phyloP scores from a whole-genome alignment of 2,888 invertebrate genomes.

The Helobdella robusta region DNA sequence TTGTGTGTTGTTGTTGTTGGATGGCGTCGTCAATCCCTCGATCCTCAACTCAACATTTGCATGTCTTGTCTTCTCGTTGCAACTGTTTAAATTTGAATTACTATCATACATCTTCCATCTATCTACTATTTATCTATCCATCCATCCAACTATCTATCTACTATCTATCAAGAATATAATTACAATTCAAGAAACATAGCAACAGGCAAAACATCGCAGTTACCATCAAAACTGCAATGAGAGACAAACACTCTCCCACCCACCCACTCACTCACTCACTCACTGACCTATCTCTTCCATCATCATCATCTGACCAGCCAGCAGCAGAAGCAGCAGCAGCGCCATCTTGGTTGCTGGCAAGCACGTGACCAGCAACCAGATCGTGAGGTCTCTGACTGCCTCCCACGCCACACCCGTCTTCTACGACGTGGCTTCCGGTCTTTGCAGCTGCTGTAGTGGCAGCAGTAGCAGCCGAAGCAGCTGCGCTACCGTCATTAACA shows the following conservation, averaged over 20 bases:
- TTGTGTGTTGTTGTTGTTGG: too few species aligned
- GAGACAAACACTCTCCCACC: neutral
- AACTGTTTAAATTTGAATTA: too few species aligned
- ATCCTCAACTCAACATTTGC: too few species aligned
- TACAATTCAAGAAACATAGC: too few species aligned
- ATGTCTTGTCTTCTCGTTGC: too few species aligned
- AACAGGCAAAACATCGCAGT: too few species aligned
- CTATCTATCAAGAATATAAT: too few species aligned
- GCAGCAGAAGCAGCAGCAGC: neutral
- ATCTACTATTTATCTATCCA: too few species aligned
- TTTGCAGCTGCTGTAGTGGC: neutral
- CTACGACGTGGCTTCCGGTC: neutral
- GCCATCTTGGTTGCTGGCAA: neutral
- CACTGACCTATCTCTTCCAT: slow-evolving; percentile 2
- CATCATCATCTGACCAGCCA: neutral
- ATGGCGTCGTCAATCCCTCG: too few species aligned
- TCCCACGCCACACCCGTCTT: neutral
- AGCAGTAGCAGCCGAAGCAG: neutral
- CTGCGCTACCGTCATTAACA: neutral
- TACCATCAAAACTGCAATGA: neutral
- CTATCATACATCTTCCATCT: too few species aligned
- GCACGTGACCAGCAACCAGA: too few species aligned
- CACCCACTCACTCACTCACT: slow-evolving; percentile 10
- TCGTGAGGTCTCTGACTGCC: neutral
- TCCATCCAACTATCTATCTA: too few species aligned